A percentile compares a stretch with the other conserved stretches of the same genome.
Evolutionary conservation across 2,888 invertebrate genomes (phyloP).

Genomic region (Augochlorella aurata): DNA sequence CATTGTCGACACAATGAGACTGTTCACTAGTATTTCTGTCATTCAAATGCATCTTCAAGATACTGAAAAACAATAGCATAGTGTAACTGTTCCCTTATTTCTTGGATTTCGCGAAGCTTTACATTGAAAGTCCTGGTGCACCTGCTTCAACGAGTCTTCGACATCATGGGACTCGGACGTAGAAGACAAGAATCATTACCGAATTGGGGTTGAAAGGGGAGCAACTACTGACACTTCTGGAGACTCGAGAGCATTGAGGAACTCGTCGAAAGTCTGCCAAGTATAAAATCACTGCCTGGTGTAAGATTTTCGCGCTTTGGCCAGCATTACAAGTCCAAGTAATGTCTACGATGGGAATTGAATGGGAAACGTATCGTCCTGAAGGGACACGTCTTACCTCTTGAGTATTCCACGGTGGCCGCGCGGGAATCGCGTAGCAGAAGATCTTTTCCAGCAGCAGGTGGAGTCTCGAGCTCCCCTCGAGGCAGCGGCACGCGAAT

Average conservation of each 20-base stretch:
- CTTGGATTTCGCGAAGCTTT: too few species aligned
- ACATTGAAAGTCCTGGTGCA: background rate
- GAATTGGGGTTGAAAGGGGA: too few species aligned
- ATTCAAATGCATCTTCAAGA: background rate
- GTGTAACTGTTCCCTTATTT: too few species aligned
- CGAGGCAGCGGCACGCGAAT: constrained; percentile 42
- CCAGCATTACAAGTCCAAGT: background rate
- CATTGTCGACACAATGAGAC: background rate
- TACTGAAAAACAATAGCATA: background rate
- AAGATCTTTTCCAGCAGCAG: constrained; percentile 58
- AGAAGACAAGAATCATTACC: too few species aligned
- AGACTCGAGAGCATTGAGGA: too few species aligned
- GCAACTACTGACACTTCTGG: too few species aligned
- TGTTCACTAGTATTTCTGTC: background rate
- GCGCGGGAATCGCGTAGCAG: constrained; percentile 49
- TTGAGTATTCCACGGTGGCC: constrained; percentile 57
- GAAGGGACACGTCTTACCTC: constrained; percentile 55
- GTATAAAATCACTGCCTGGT: background rate
- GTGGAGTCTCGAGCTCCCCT: constrained; percentile 40
- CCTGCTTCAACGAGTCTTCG: background rate
- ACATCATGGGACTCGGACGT: background rate
- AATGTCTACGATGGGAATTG: background rate
- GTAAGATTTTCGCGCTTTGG: background rate
- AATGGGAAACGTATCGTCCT: constrained; percentile 2
- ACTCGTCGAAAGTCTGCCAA: background rate